These are phyloP conservation scores for Grapholita molesta DNA, from an alignment of 1,140 invertebrate species.

Conservation along the genomic window DNA sequence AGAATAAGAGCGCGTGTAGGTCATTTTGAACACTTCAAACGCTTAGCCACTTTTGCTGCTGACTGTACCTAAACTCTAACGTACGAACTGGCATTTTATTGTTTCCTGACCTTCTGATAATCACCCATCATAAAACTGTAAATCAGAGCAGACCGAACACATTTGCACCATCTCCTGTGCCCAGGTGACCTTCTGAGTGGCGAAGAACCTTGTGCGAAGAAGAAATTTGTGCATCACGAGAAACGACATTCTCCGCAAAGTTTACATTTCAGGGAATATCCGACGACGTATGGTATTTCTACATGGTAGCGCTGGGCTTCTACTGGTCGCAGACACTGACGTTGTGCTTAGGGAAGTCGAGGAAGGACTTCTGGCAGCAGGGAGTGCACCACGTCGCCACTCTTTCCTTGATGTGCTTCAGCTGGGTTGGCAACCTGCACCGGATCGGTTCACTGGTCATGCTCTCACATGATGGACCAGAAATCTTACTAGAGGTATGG, in stretches of 20 bases:
- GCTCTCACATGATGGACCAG: conserved; percentile 95
- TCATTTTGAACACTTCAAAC: too few relatives aligned
- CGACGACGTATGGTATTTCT: conserved; percentile 94
- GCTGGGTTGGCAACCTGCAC: conserved; percentile 96
- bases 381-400: conserved; percentile 97
- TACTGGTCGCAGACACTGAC: conserved; percentile 96
- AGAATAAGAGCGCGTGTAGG: too few relatives aligned
- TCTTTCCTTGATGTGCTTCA: conserved; percentile 92
- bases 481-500: conserved; percentile 94
- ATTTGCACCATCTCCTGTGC: too few relatives aligned
- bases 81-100: too few relatives aligned
- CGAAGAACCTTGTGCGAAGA: too few relatives aligned
- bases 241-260: not conserved
- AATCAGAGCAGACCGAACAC: too few relatives aligned
- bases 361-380: conserved; percentile 99
- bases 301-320: conserved; percentile 96
- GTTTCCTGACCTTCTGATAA: too few relatives aligned
- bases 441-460: conserved; percentile 95
- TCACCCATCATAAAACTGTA: too few relatives aligned
- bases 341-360: conserved; percentile 94
- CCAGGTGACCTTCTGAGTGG: too few relatives aligned
- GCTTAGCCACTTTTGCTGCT: too few relatives aligned
- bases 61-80: too few relatives aligned
- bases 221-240: not conserved
- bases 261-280: conserved; percentile 80